phyloP scores from a whole-genome alignment of 2,797 vertebrate species.

The Monodelphis domestica region DNA sequence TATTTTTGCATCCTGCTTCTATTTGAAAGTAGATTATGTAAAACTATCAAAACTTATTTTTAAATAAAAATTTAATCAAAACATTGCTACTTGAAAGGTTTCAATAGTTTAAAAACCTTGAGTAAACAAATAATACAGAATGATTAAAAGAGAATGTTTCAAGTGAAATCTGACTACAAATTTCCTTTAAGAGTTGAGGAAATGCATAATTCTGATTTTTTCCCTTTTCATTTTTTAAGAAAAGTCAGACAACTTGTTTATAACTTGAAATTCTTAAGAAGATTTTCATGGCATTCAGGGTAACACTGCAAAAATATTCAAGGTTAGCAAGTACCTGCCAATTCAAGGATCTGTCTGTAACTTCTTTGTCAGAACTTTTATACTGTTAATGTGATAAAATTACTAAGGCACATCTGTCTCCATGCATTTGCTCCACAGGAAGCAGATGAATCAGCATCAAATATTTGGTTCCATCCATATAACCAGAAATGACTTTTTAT shows the following conservation, averaged over 20 bases:
- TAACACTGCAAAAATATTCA: conserved; percentile 11
- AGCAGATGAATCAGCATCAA: not conserved
- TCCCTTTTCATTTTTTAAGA: not conserved
- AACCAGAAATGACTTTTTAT: not conserved
- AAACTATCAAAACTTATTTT: not conserved
- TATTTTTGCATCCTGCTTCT: no score
- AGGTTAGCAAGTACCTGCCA: not conserved
- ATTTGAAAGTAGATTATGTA: not conserved
- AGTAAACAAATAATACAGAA: not conserved
- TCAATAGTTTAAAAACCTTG: not conserved
- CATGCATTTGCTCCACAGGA: not conserved
- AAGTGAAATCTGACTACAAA: not conserved
- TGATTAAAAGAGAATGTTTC: not conserved
- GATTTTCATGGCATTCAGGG: not conserved
- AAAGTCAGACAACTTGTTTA: not conserved
- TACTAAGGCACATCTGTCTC: not conserved
- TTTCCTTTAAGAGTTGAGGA: not conserved
- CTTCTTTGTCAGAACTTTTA: not conserved
- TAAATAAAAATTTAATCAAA: not conserved
- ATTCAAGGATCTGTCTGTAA: not conserved
- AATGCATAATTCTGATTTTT: not conserved
- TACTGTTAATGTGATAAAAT: conserved; percentile 11
- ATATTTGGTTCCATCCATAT: not conserved
- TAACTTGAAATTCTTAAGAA: not conserved
- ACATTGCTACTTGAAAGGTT: not conserved